Evolutionary conservation across 2,888 invertebrate genomes (phyloP).

Genomic region (Cephus rjabovi): DNA sequence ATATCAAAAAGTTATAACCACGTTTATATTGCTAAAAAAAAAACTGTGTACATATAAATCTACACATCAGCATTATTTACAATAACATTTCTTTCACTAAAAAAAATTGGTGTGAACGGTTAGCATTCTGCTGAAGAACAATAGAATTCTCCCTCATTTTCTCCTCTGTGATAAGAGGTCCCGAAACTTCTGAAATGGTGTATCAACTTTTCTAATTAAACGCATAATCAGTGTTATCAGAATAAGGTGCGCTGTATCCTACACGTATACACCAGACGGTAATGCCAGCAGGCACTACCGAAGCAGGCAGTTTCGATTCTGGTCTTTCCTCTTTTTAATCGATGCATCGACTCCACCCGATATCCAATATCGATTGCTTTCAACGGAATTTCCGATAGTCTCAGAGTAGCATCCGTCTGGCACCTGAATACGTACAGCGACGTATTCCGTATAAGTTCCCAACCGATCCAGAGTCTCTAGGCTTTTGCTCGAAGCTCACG

Average conservation of each 20-base stretch:
- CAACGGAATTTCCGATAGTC: background rate
- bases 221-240: background rate
- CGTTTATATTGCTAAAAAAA: no score
- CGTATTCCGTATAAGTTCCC: constrained; percentile 6
- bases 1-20: no score
- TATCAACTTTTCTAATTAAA: no score
- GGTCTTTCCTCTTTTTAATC: background rate
- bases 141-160: no score
- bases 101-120: no score
- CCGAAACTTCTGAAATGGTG: no score
- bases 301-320: background rate
- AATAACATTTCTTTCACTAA: no score
- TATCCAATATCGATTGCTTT: background rate
- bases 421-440: background rate
- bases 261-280: background rate
- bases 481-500: constrained; percentile 21
- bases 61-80: no score
- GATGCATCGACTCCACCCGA: background rate
- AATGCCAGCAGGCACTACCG: background rate
- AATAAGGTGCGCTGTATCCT: background rate
- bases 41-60: no score
- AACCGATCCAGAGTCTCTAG: constrained; percentile 27
- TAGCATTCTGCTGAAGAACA: no score
- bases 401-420: background rate
- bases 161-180: no score